These are phyloP conservation scores for Chrysodeixis includens DNA, from an alignment of 2,888 invertebrate species.

Conservation along the genomic window DNA sequence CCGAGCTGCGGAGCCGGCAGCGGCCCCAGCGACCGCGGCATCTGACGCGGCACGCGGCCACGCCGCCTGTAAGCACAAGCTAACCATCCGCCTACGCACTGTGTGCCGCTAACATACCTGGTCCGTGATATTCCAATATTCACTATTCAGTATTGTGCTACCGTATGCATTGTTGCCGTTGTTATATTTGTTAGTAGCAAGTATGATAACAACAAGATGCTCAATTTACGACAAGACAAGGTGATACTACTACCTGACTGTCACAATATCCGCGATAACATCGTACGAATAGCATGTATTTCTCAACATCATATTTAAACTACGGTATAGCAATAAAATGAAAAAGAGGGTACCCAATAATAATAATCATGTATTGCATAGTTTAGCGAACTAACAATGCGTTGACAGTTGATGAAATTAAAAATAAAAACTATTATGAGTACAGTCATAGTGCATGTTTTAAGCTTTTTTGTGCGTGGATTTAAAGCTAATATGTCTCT, in stretches of 20 bases:
- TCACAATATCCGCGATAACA: slow-evolving; percentile 8
- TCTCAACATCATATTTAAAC: slow-evolving; percentile 29
- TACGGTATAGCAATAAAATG: slow-evolving; percentile 28
- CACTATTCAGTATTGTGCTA: slow-evolving; percentile 57
- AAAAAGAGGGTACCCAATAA: slow-evolving; percentile 45
- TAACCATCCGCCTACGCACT: slow-evolving; percentile 83
- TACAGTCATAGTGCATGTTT: slow-evolving; percentile 83
- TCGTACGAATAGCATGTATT: slow-evolving; percentile 55
- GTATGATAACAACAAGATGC: slow-evolving; percentile 47
- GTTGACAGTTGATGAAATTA: slow-evolving; percentile 60
- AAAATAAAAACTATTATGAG: slow-evolving; percentile 52
- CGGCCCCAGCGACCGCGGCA: slow-evolving; percentile 82
- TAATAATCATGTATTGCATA: slow-evolving; percentile 16
- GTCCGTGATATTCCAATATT: slow-evolving; percentile 80
- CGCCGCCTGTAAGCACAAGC: slow-evolving; percentile 89
- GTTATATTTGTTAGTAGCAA: slow-evolving; percentile 33
- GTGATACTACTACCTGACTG: slow-evolving; percentile 16
- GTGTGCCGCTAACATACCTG: slow-evolving; percentile 86
- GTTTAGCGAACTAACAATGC: slow-evolving; percentile 41
- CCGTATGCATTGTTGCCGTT: slow-evolving; percentile 45
- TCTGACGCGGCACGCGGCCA: slow-evolving; percentile 87
- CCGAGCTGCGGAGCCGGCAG: slow-evolving; percentile 83
- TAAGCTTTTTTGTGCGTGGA: slow-evolving; percentile 75
- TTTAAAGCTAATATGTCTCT: slow-evolving; percentile 77
- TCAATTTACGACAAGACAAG: slow-evolving; percentile 17